Evolutionary conservation across 2,888 invertebrate genomes (phyloP), one percentile per base, ranked within the genome.

Genomic region (Itoplectis maculator): DNA sequence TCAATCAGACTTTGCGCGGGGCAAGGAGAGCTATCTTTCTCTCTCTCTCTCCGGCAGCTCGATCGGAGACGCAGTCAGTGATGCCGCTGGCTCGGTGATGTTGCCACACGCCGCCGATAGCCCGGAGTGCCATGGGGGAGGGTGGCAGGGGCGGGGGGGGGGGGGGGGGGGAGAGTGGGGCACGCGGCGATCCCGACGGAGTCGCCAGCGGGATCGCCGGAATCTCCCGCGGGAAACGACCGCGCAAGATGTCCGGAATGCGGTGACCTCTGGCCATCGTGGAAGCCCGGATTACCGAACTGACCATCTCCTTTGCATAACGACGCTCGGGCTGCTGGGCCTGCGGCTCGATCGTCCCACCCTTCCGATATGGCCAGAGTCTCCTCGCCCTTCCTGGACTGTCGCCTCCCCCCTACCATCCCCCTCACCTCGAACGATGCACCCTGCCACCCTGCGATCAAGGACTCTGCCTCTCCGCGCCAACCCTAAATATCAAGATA

Each of bases 301-400:
- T 92, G 92, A 92, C 92, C 92, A 92, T 92, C 92, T 91, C 86
- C 86, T 92, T 92, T 92, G 91, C 92, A 92, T 92, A 92, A 92
- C 91, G 92, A 91, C 91, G 81, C 87, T 78, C 74, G 68, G 70
- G 66, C 61, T 70, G 66, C 61, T 70, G 49, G 59, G 63, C 78
- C 77, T 59, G 49, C 69, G 73, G 18, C 68, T n/a, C n/a, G n/a
- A n/a, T n/a, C 61, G 49, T 75, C 68, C 79, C 83, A 84, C 80
- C 70, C 65, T 61, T 65, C 70, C 20, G 18, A 18, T 70, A 29
- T 18, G 61, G 45, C 61, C 40, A 51, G 35, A n/a, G n/a, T n/a
- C n/a, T 47, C 49, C 76, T 56, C 51, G 75, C 68, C 70, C 83
- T 63, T 65, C 66, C 77, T 74, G 81, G 49, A 61, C 75, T 73